Percentiles rank a stretch among this genome's conserved stretches.
Conservation (phyloP, 2,888 invertebrate genomes). For the Oscheius sp. region DNA sequence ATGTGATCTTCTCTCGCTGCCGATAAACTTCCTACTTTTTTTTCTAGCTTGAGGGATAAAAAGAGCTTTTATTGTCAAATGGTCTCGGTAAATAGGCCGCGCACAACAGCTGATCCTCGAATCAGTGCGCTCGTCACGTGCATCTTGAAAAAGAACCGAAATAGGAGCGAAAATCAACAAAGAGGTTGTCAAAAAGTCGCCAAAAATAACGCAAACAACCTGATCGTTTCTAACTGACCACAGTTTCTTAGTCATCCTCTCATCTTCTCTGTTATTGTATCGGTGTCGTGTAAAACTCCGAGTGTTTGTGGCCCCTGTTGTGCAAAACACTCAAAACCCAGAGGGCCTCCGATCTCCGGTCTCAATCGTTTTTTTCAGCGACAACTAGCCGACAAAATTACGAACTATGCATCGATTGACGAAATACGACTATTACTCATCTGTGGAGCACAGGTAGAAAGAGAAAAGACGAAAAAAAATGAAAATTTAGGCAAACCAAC, state of each 20-base stretch:
- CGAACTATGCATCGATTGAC: constrained; percentile 84
- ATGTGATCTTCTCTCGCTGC: background rate
- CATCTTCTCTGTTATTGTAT: constrained; percentile 18
- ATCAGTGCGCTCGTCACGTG: background rate
- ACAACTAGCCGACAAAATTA: constrained; percentile 88
- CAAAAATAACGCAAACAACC: no score
- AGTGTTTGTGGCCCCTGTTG: constrained; percentile 16
- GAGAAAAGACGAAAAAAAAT: background rate
- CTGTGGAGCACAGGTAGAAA: constrained; percentile 80
- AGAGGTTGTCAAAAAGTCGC: no score
- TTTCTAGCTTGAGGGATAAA: background rate
- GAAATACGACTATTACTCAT: constrained; percentile 86
- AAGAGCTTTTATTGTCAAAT: background rate
- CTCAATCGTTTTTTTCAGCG: constrained; percentile 72
- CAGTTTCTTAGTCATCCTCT: no score
- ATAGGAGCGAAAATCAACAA: background rate
- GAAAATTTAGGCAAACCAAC: constrained; percentile 77
- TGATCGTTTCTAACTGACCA: no score
- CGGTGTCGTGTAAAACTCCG: background rate
- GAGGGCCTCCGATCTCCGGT: background rate
- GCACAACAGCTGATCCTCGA: constrained; percentile 19
- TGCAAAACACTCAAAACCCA: constrained; percentile 24
- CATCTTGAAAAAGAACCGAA: background rate
- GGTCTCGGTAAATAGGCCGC: constrained; percentile 22
- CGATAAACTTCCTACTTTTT: background rate